Evolutionary conservation across 2,888 invertebrate species (phyloP).

Genomic region (Drosophila anceps): DNA sequence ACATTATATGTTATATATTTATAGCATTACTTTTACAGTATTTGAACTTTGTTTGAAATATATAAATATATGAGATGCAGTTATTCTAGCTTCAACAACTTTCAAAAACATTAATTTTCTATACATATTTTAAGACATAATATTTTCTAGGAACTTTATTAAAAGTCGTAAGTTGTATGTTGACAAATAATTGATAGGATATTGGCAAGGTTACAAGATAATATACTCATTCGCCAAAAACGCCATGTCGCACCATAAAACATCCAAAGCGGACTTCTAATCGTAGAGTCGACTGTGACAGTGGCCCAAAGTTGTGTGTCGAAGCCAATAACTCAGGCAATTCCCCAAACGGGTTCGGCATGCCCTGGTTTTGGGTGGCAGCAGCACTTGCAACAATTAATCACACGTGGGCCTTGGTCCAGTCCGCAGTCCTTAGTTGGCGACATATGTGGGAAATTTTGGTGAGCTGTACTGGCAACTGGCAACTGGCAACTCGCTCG

Average conservation of each 20-base stretch:
- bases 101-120: neutral
- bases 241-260: slow-evolving; percentile 27
- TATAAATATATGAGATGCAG: too few species aligned
- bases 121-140: too few species aligned
- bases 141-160: neutral
- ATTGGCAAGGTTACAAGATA: slow-evolving; percentile 8
- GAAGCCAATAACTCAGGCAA: slow-evolving; percentile 66
- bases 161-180: neutral
- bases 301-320: slow-evolving; percentile 67
- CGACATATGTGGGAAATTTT: slow-evolving; percentile 78
- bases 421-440: slow-evolving; percentile 43
- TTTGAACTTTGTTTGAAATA: too few species aligned
- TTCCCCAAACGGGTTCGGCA: slow-evolving; percentile 15
- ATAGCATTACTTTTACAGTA: too few species aligned
- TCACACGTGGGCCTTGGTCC: slow-evolving; percentile 59
- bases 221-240: neutral
- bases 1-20: too few species aligned
- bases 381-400: slow-evolving; percentile 68
- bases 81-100: neutral
- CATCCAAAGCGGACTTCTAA: slow-evolving; percentile 9
- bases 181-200: slow-evolving; percentile 5
- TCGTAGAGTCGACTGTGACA: slow-evolving; percentile 28
- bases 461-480: slow-evolving; percentile 45
- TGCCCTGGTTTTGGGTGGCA: slow-evolving; percentile 6
- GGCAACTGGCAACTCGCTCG: slow-evolving; percentile 24